These are phyloP conservation scores for Oncopodura yosiiana DNA, from an alignment of 1,140 invertebrate species.

Conservation along the genomic window DNA sequence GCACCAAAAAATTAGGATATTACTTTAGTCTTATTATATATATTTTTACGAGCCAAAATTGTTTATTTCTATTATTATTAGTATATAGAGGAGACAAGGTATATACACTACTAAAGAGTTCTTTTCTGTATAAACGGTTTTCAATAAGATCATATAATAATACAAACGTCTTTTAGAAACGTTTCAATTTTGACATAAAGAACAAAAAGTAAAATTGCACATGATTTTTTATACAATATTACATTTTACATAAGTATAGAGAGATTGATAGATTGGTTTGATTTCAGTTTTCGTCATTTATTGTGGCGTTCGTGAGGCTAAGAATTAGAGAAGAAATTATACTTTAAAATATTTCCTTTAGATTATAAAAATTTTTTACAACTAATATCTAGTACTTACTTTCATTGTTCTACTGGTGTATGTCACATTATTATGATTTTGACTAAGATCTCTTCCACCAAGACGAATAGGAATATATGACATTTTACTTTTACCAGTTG, in stretches of 20 bases:
- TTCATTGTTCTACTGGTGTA: neutral
- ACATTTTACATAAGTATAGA: neutral
- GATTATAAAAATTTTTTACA: neutral
- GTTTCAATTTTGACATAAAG: neutral
- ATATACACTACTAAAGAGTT: neutral
- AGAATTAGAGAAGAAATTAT: neutral
- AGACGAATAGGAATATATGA: too few relatives aligned
- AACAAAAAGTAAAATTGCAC: too few relatives aligned
- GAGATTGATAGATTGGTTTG: neutral
- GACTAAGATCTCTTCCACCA: conserved; percentile 4
- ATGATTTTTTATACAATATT: too few relatives aligned
- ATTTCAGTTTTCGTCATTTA: neutral
- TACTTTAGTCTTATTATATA: too few relatives aligned
- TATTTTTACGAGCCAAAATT: too few relatives aligned
- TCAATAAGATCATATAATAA: neutral
- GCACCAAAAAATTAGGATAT: conserved; percentile 49
- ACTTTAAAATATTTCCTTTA: neutral
- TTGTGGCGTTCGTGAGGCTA: neutral
- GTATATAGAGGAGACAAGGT: neutral
- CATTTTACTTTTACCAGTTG: too few relatives aligned
- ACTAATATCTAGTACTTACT: neutral
- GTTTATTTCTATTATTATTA: neutral
- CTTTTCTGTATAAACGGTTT: neutral
- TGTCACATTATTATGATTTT: neutral
- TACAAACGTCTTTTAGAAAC: neutral